Evolutionary conservation across 2,797 vertebrate species (phyloP), one percentile per base, ranked within the genome.

Genomic region (Siniperca scherzeri): DNA sequence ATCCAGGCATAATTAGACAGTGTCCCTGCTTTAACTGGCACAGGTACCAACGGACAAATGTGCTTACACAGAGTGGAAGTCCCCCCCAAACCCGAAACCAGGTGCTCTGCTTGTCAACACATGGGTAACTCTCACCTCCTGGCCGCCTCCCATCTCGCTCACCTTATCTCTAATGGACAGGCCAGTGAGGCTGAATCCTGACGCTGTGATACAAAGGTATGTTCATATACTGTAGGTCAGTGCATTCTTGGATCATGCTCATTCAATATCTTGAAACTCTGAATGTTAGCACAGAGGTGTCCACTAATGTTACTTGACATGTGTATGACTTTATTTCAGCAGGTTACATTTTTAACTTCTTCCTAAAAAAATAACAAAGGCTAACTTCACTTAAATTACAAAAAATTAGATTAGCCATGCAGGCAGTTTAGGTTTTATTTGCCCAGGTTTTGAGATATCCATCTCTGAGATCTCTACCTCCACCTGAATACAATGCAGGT

Each of bases 21-120:
- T 10, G 64, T 50, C 55, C 44, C 27, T 67, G 70, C 46, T 81
- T 79, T 71, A 87, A 74, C 77, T 86, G 84, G 85, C 78, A 62
- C 83, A 75, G 85, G 81, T 85, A 79, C 68, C 46, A 33, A 73
- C 46, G 79, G 75, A 74, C 73, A 83, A 84, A 80, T 86, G 57
- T 77, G 74, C 78, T 77, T 70, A 85, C 81, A 82, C 70, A 79
- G 81, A 70, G 59, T 88, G 83, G 91, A 92, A 89, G 70, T 85
- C 81, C 89, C 88, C 89, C 78, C 73, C 46, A 48, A 70, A 75
- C 60, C 74, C 4, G 14, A 75, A 59, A 88, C 78, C 93, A 91
- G 88, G 87, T 89, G 84, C 67, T 68, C 64, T 11, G 22, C 80
- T 65, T 86, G 87, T 93, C 81, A 91, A 92, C 88, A 93, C 81